Evolutionary conservation across 2,797 vertebrate species (phyloP).

Genomic region (Pitangus sulphuratus): DNA sequence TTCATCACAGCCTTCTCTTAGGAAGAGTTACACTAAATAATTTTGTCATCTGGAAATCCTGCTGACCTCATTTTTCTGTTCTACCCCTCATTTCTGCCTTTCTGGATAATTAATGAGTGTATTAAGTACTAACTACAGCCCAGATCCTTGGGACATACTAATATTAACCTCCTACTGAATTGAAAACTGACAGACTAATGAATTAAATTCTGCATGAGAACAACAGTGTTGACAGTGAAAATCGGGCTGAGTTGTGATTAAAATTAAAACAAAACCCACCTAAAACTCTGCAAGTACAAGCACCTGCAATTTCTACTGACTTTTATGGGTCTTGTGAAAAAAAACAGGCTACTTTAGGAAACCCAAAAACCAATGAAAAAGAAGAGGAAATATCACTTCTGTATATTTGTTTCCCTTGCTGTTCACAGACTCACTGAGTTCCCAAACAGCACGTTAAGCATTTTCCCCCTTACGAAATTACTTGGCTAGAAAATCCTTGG

Average conservation of each 20-base stretch:
- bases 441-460: not conserved
- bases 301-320: not conserved
- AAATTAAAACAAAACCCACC: not conserved
- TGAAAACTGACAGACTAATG: slow-evolving; percentile 25
- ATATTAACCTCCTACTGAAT: not conserved
- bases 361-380: not conserved
- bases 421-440: not conserved
- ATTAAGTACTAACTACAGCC: slow-evolving; percentile 16
- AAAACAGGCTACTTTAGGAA: not conserved
- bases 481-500: not conserved
- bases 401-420: not conserved
- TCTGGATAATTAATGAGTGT: slow-evolving; percentile 33
- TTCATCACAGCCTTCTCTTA: slow-evolving; percentile 2
- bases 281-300: not conserved
- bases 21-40: slow-evolving; percentile 6
- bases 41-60: slow-evolving; percentile 39
- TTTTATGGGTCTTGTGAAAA: not conserved
- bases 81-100: slow-evolving; percentile 16
- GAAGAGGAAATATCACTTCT: not conserved
- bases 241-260: not conserved
- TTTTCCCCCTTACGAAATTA: not conserved
- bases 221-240: not conserved
- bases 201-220: not conserved
- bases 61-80: slow-evolving; percentile 15
- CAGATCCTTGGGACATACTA: slow-evolving; percentile 17